A percentile compares a stretch with the other conserved stretches of the same genome.
Conservation (phyloP, 2,113 vertebrate species). For the Pyxicephalus adspersus region DNA sequence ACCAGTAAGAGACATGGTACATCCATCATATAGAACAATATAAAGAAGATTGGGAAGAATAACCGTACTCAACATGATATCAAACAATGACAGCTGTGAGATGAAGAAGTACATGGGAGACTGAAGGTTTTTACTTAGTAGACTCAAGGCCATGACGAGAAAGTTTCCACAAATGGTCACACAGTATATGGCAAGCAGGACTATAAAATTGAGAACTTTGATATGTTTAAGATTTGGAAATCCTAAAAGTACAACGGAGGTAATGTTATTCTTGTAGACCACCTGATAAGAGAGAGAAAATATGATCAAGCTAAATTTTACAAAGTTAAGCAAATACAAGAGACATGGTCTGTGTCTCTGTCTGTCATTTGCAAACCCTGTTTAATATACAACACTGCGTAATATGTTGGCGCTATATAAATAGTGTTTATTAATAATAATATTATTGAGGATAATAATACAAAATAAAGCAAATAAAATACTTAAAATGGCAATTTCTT, state of each 20-base stretch:
- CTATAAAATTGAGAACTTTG: background rate
- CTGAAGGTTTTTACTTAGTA: background rate
- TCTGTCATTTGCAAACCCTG: no score
- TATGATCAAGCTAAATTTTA: no score
- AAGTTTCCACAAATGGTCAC: background rate
- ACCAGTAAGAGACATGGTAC: conserved; percentile 35
- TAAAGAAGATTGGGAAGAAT: conserved; percentile 16
- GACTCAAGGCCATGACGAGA: background rate
- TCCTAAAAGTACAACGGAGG: conserved; percentile 1
- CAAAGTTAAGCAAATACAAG: no score
- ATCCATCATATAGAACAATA: background rate
- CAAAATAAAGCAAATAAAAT: no score
- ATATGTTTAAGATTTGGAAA: conserved; percentile 21
- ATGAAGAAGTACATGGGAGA: conserved; percentile 45
- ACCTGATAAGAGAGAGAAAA: no score
- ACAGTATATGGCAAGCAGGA: conserved; percentile 21
- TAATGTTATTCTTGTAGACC: background rate
- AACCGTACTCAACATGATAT: conserved; percentile 23
- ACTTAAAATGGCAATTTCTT: no score
- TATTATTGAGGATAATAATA: no score
- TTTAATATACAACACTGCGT: no score
- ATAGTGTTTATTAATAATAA: no score
- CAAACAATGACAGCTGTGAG: conserved; percentile 22
- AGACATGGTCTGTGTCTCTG: no score
- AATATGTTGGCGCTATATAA: no score